Conservation (phyloP, 2,113 vertebrate species). For the Eira barbara region DNA sequence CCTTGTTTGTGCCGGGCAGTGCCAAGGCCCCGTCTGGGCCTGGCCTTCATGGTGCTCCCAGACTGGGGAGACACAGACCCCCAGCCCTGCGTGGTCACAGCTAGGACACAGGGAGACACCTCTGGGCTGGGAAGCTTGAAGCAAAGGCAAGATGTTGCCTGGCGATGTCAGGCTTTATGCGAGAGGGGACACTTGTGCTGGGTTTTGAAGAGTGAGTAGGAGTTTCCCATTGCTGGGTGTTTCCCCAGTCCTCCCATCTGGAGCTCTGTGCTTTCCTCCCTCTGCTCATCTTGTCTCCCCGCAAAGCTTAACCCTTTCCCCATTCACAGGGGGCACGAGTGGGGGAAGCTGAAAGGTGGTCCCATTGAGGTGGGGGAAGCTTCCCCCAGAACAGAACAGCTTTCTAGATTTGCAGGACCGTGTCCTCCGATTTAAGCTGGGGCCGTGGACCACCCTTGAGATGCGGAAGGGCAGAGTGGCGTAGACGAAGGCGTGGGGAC, state of each 20-base stretch:
- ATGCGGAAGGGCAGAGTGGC: neutral
- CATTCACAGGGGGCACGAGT: neutral
- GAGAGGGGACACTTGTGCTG: neutral
- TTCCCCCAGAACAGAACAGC: neutral
- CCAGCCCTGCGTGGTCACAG: neutral
- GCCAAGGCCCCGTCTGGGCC: neutral
- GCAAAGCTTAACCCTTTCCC: neutral
- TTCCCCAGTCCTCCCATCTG: neutral
- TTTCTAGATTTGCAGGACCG: neutral
- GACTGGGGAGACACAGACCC: neutral
- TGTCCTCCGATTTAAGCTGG: neutral
- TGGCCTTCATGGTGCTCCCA: neutral
- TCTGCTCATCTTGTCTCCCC: neutral
- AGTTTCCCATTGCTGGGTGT: neutral
- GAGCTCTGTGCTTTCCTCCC: neutral
- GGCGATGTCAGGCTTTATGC: neutral
- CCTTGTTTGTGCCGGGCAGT: neutral
- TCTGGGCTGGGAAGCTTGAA: neutral
- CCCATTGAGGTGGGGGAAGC: neutral
- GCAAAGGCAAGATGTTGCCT: neutral
- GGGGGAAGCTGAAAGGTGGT: neutral
- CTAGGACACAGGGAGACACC: neutral
- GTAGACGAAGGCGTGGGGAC: neutral
- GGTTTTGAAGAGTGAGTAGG: neutral
- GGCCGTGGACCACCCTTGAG: neutral